Percentiles rank a stretch among this genome's conserved stretches.
These are phyloP conservation scores for Unio pictorum DNA, from an alignment of 2,888 invertebrate species.

Conservation along the genomic window DNA sequence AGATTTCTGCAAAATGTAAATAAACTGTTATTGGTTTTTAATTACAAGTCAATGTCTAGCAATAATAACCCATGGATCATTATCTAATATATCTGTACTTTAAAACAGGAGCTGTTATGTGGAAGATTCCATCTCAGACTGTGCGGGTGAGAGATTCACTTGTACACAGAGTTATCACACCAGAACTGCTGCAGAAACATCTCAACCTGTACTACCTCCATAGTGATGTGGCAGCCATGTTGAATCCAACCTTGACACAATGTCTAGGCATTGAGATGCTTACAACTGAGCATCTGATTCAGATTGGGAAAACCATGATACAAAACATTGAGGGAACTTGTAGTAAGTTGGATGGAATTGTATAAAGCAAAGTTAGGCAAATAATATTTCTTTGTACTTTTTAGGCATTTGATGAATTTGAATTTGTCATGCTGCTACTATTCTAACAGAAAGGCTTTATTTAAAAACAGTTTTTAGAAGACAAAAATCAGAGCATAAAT, in stretches of 20 bases:
- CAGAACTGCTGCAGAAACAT: slow-evolving; percentile 56
- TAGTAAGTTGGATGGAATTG: slow-evolving; percentile 8
- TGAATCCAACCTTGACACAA: slow-evolving; percentile 54
- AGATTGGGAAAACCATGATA: slow-evolving; percentile 58
- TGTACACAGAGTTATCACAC: slow-evolving; percentile 59
- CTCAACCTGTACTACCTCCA: slow-evolving; percentile 66
- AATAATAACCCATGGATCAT: no score
- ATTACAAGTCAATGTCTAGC: no score
- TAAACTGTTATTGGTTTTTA: no score
- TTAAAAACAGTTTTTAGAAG: no score
- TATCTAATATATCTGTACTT: background rate
- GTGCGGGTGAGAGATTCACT: slow-evolving; percentile 58
- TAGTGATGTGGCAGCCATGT: slow-evolving; percentile 48
- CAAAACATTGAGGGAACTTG: slow-evolving; percentile 18
- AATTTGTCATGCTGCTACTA: no score
- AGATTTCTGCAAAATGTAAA: no score
- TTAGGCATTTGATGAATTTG: no score
- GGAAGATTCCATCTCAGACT: slow-evolving; percentile 68
- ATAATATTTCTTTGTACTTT: no score
- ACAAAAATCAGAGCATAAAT: no score
- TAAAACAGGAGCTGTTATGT: slow-evolving; percentile 42
- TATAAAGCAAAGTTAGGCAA: no score
- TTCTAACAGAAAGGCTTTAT: no score
- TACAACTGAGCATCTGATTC: slow-evolving; percentile 62
- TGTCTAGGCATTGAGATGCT: slow-evolving; percentile 66